Evolutionary conservation across 2,888 invertebrate genomes (phyloP).

Genomic region (Leptinotarsa tumamoca): DNA sequence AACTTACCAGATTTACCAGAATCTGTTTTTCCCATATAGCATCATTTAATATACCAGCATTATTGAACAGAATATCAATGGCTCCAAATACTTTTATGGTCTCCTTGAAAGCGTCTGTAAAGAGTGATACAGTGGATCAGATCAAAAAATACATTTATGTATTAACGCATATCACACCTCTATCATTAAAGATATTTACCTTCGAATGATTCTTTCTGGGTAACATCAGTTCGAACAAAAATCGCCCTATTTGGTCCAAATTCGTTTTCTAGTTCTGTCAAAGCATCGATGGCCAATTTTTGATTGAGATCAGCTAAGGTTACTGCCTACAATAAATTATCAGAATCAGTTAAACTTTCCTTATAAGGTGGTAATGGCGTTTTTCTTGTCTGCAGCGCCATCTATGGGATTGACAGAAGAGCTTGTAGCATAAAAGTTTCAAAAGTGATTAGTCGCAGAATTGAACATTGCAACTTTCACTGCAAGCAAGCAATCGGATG

Average conservation of each 20-base stretch:
- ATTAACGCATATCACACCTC: not conserved
- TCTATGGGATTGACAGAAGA: too few relatives aligned
- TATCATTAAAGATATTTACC: conserved; percentile 35
- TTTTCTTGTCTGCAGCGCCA: too few relatives aligned
- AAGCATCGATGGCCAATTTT: conserved; percentile 39
- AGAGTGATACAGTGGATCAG: not conserved
- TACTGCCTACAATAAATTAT: conserved; percentile 43
- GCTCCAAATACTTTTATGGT: conserved; percentile 46
- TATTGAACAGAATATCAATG: conserved; percentile 51
- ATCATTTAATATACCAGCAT: conserved; percentile 51
- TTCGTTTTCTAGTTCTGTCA: conserved; percentile 44
- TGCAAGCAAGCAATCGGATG: too few relatives aligned
- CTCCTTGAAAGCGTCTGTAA: conserved; percentile 50
- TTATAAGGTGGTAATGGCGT: not conserved
- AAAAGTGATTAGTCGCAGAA: too few relatives aligned
- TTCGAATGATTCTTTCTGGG: conserved; percentile 45
- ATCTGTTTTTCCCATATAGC: conserved; percentile 49
- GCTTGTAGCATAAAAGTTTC: too few relatives aligned
- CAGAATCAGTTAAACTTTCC: not conserved
- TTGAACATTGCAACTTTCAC: too few relatives aligned
- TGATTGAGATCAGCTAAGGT: conserved; percentile 49
- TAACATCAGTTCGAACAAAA: conserved; percentile 51
- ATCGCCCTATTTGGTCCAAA: conserved; percentile 49
- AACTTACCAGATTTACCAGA: conserved; percentile 49
- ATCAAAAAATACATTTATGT: not conserved